These are phyloP conservation scores for Podarcis cretensis DNA, from an alignment of 2,113 vertebrate genomes.

Conservation along the genomic window DNA sequence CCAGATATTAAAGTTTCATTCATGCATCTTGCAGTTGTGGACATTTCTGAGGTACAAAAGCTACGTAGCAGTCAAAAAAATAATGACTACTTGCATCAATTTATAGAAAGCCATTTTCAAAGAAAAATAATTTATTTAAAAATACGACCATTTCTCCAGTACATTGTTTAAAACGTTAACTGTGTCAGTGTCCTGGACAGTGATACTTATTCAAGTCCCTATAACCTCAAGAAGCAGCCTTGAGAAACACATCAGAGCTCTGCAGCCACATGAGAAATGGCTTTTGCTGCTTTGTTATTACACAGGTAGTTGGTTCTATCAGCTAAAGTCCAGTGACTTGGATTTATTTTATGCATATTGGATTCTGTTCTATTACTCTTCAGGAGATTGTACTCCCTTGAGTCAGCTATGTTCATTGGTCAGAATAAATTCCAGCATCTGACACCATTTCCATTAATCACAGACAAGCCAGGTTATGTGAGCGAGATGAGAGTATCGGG, in stretches of 20 bases:
- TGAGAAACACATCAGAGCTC: constrained; percentile 55
- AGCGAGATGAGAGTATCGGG: constrained; percentile 72
- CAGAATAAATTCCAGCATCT: constrained; percentile 83
- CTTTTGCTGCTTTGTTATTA: constrained; percentile 76
- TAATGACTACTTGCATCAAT: constrained; percentile 1
- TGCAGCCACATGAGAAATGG: constrained; percentile 70
- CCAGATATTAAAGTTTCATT: neutral
- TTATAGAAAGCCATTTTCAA: constrained; percentile 52
- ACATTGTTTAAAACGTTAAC: constrained; percentile 60
- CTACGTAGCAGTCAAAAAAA: neutral
- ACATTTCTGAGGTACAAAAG: neutral
- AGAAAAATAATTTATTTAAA: constrained; percentile 79
- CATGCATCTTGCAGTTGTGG: neutral
- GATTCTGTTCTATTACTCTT: constrained; percentile 80
- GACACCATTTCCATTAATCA: constrained; percentile 83
- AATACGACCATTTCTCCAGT: constrained; percentile 62
- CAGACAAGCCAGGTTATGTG: constrained; percentile 69
- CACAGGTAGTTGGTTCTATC: constrained; percentile 81
- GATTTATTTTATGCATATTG: constrained; percentile 85
- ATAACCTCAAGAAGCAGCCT: constrained; percentile 47
- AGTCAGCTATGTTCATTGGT: constrained; percentile 81
- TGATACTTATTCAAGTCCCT: constrained; percentile 39
- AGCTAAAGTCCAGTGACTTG: constrained; percentile 69
- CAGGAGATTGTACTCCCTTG: constrained; percentile 79
- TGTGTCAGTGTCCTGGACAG: constrained; percentile 30